A percentile compares a stretch with the other conserved stretches of the same genome.
Evolutionary conservation across 2,113 vertebrate species (phyloP).

Genomic region (Rhabdomys dilectus): DNA sequence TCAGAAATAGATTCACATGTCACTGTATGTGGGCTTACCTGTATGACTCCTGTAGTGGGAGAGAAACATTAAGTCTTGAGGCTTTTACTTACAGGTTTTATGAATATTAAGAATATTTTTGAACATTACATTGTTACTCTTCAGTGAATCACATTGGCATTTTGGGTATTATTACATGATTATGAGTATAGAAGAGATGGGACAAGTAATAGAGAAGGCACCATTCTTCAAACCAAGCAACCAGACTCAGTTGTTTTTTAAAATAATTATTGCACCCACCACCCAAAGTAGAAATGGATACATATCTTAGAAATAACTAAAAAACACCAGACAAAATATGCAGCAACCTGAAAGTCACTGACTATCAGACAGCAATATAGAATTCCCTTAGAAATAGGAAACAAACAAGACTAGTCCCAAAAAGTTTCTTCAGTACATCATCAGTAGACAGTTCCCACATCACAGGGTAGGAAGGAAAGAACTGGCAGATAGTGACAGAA

Average conservation of each 20-base stretch:
- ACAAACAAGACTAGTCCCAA: neutral
- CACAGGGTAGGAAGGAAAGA: neutral
- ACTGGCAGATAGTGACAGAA: neutral
- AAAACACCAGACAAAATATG: neutral
- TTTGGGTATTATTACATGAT: neutral
- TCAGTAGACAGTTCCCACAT: neutral
- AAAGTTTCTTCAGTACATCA: neutral
- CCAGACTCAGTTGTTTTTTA: neutral
- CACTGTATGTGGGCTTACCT: neutral
- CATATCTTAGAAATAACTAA: conserved; percentile 3
- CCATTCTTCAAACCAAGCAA: neutral
- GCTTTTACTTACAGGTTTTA: neutral
- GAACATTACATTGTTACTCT: neutral
- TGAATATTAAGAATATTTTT: neutral
- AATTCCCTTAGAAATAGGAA: neutral
- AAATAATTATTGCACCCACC: neutral
- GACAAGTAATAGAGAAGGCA: too few relatives aligned
- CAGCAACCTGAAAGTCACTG: neutral
- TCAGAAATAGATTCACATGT: neutral
- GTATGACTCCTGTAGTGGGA: neutral
- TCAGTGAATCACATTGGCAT: neutral
- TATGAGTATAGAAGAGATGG: neutral
- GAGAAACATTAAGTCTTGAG: neutral
- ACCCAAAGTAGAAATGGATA: neutral
- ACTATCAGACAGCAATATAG: neutral